Conservation (phyloP, 2,888 invertebrate species). For the Drosophila anomalipes region DNA sequence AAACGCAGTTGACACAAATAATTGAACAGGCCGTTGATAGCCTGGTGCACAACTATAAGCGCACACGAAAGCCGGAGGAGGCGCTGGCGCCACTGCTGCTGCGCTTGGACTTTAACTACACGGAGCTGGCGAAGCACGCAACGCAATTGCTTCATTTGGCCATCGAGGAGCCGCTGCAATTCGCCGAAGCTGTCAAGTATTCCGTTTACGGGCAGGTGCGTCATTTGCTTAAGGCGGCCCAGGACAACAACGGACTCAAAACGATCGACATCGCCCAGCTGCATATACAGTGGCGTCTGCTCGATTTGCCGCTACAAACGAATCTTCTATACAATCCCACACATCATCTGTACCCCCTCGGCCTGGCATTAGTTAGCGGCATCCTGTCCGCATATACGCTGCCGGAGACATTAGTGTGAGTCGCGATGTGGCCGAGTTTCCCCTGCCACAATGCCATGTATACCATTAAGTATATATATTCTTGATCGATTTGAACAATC, state of each 20-base stretch:
- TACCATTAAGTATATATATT: background rate
- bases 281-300: slow-evolving; percentile 77
- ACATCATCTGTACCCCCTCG: slow-evolving; percentile 56
- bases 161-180: slow-evolving; percentile 80
- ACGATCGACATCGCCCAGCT: slow-evolving; percentile 78
- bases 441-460: background rate
- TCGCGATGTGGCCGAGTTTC: background rate
- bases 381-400: slow-evolving; percentile 79
- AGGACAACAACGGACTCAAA: slow-evolving; percentile 40
- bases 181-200: slow-evolving; percentile 76
- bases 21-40: slow-evolving; percentile 66
- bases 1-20: slow-evolving; percentile 67
- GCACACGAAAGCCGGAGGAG: slow-evolving; percentile 70
- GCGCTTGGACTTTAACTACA: slow-evolving; percentile 71
- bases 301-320: slow-evolving; percentile 73
- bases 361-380: slow-evolving; percentile 74
- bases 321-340: slow-evolving; percentile 67
- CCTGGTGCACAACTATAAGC: slow-evolving; percentile 63
- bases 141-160: slow-evolving; percentile 67
- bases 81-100: slow-evolving; percentile 74
- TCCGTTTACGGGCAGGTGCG: slow-evolving; percentile 74
- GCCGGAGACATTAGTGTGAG: slow-evolving; percentile 77
- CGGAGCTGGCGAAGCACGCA: slow-evolving; percentile 54
- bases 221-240: slow-evolving; percentile 45
- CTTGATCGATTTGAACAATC: background rate